A percentile compares a stretch with the other conserved stretches of the same genome.
Evolutionary conservation across 2,797 vertebrate genomes (phyloP).

Genomic region (Enteromius argenteus): DNA sequence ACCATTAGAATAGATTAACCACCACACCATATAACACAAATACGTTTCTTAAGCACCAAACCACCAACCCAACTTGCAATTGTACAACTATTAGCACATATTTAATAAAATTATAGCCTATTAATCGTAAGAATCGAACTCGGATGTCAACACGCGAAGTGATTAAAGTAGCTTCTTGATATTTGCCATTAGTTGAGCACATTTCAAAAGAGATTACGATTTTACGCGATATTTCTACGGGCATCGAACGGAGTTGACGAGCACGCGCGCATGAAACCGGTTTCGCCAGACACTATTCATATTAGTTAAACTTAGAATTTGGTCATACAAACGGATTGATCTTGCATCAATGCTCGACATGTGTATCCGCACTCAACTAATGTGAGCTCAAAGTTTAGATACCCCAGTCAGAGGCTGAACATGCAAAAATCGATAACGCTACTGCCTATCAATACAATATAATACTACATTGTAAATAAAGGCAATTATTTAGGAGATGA

Average conservation of each 20-base stretch:
- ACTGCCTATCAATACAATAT: not conserved
- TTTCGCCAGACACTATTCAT: not conserved
- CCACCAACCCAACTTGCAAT: not conserved
- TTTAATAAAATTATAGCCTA: not conserved
- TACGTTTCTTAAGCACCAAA: too few relatives aligned
- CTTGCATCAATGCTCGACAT: not conserved
- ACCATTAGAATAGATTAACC: too few relatives aligned
- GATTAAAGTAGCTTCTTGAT: not conserved
- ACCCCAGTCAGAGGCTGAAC: not conserved
- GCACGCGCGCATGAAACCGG: not conserved
- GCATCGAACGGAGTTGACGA: not conserved
- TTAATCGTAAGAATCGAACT: not conserved
- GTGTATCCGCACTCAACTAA: not conserved
- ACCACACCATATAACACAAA: too few relatives aligned
- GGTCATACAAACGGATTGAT: not conserved
- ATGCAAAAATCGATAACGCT: not conserved
- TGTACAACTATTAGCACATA: not conserved
- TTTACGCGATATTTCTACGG: not conserved
- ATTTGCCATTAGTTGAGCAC: not conserved
- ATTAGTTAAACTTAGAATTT: not conserved
- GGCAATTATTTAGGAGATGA: not conserved
- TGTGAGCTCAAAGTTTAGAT: conserved; percentile 26
- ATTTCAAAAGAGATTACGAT: not conserved
- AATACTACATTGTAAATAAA: not conserved
- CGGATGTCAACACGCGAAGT: not conserved